A percentile compares a stretch with the other conserved stretches of the same genome.
phyloP scores from a whole-genome alignment of 2,797 vertebrate species.

The Sebastes trivittatus region DNA sequence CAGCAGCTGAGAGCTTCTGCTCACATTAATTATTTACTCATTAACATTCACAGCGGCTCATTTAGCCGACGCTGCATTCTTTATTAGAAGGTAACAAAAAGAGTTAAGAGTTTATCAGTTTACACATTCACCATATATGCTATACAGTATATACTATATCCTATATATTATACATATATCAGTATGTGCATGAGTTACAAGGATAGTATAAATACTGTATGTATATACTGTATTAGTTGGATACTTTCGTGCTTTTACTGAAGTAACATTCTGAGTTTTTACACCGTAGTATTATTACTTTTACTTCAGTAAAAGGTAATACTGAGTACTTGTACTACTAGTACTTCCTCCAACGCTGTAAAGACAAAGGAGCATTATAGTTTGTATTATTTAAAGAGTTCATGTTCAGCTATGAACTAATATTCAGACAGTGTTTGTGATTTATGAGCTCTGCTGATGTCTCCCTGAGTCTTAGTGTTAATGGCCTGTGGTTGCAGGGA shows the following conservation, averaged over 20 bases:
- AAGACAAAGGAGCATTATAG: background rate
- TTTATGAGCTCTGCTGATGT: slow-evolving; percentile 10
- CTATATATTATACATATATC: too few relatives aligned
- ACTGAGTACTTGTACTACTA: background rate
- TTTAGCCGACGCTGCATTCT: background rate
- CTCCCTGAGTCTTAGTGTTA: background rate
- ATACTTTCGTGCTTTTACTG: background rate
- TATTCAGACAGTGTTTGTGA: background rate
- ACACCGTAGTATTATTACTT: background rate
- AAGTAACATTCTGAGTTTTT: background rate
- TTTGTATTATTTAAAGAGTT: background rate
- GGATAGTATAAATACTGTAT: background rate
- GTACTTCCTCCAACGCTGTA: background rate
- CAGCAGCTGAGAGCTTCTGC: slow-evolving; percentile 18
- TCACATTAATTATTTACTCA: slow-evolving; percentile 40
- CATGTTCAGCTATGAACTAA: background rate
- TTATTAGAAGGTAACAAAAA: background rate
- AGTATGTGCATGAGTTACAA: too few relatives aligned
- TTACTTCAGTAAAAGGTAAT: background rate
- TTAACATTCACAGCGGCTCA: background rate
- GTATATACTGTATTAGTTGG: too few relatives aligned
- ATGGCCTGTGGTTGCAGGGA: background rate
- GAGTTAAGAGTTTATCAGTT: background rate
- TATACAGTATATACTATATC: background rate
- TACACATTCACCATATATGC: background rate